Base-by-base conservation (phyloP, 2,113 vertebrate genomes). In the Nesogale talazaci region DNA sequence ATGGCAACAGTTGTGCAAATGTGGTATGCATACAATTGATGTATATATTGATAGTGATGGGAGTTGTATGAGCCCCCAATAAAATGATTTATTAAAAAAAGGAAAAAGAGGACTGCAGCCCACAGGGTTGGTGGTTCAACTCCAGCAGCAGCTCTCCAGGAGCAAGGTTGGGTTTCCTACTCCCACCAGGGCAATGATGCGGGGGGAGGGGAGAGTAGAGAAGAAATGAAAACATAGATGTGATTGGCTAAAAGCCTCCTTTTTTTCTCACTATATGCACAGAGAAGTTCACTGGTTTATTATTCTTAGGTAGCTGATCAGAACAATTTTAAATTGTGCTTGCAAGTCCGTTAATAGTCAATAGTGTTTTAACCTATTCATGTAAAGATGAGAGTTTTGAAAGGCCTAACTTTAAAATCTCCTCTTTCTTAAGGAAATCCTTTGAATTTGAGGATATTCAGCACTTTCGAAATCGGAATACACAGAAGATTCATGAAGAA, bases 361-460 rank as follows among this genome's bases (percentile, higher is more conserved):
- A 67, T 83, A 93, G 86, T 52, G 85, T 25, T 88, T 46, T 87
- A n/a, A 1, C 83, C 34, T 76, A 14, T 70, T 75, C 38, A 23
- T 2, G 61, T 91, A 52, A 92, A 86, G 40, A 90, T 46, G 40
- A 11, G 14, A 0, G 59, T 95, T 97, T 96, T 93, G 94, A 96
- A 80, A 96, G 81, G 63, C 90, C 85, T 69, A 38, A 79, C 93
- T 97, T 93, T 82, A 81, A 95, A 94, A 67, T 59, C 3, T 93
- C 70, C 88, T 90, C 75, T 96, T 95, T 97, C 59, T 95, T 96
- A 95, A 99, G 99, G 98, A 99, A 99, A 98, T 99, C 99, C 83
- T 99, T 99, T 98, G 99, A 99, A 98, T 99, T 99, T 96, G 99
- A 99, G 97, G 99, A 99, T 95, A 98, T 98, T 83, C 98, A 99